Evolutionary conservation across 2,113 vertebrate species (phyloP), one percentile per base, ranked within the genome.

Genomic region (Laticauda colubrina): DNA sequence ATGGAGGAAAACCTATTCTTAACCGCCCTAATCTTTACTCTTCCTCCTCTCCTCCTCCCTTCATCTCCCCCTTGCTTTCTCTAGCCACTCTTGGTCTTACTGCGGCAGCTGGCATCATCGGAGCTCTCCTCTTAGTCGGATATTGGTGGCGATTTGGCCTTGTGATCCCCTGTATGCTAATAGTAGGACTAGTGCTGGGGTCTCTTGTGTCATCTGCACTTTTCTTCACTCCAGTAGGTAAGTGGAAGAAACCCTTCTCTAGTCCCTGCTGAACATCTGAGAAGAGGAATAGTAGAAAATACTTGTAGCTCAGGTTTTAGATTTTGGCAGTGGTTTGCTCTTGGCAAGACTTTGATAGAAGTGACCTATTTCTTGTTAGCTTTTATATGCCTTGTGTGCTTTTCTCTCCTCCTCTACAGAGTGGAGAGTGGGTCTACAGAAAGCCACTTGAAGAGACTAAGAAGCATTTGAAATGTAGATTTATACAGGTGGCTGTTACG

Each of bases 81-180:
- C 26, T 97, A 99, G 99, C 97, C 43, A 96, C 98, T 7, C 97
- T 99, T 93, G 94, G 95, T 18, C 90, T 99, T 96, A 98, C 98
- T 0, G 97, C 98, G 0, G n/a, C 98, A 21, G 95, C 97, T 2
- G 99, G 99, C 23, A 92, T 98, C 15, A 4, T 97, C 3, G 98
- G 98, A 18, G 99, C 99, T 0, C 95, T 98, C 75, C 29, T 98
- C 93, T 93, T 99, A 96, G 97, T 98, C 59, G 98, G 98, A 91
- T 96, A 95, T n/a, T 99, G 99, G 99, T 99, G 99, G 99, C 97
- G 98, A 53, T 98, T 98, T 21, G 99, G 99, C 0, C 97, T 98
- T 0, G 97, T 99, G 90, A 88, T 97, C 59, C 94, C 98, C 1
- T 99, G 98, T 39, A 95, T 99, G 89, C 86, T 98, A 59, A 96